Percentiles rank a stretch among this genome's conserved stretches.
phyloP scores from a whole-genome alignment of 2,797 vertebrate species.

The Epinephelus malabaricus region DNA sequence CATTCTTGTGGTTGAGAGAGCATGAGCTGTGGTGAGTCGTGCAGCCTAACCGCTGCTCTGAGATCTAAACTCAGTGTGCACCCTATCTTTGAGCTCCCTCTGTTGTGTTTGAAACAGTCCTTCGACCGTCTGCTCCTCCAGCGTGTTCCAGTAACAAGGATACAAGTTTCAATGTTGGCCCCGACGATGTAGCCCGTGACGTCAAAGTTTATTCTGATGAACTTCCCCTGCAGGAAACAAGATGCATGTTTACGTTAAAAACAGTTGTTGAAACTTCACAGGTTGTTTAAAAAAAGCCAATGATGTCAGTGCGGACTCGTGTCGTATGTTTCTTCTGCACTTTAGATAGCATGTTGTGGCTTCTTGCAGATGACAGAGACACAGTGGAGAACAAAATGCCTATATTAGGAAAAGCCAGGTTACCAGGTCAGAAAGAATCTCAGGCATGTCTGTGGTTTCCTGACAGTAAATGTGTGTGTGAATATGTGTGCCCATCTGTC shows the following conservation, averaged over 20 bases:
- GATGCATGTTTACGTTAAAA: constrained; percentile 21
- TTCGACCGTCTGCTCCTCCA: constrained; percentile 16
- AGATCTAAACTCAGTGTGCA: constrained; percentile 8
- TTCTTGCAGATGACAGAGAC: constrained; percentile 24
- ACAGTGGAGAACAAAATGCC: constrained; percentile 43
- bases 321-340: constrained; percentile 16
- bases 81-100: constrained; percentile 1
- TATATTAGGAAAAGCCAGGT: constrained; percentile 72
- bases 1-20: constrained; percentile 52
- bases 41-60: constrained; percentile 23
- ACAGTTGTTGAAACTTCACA: not conserved
- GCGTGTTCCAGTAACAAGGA: constrained; percentile 55
- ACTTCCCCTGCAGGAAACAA: constrained; percentile 82
- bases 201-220: constrained; percentile 87
- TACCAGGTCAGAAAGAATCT: constrained; percentile 67
- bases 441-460: constrained; percentile 73
- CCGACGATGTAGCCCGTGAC: constrained; percentile 95
- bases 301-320: not conserved
- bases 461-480: constrained; percentile 35
- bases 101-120: constrained; percentile 8
- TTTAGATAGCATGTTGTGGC: constrained; percentile 36
- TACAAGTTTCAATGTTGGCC: constrained; percentile 95
- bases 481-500: constrained; percentile 45
- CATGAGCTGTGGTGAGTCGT: constrained; percentile 25
- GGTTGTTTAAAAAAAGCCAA: not conserved